Evolutionary conservation across 2,113 vertebrate species (phyloP).

Genomic region (Scatophagus argus): DNA sequence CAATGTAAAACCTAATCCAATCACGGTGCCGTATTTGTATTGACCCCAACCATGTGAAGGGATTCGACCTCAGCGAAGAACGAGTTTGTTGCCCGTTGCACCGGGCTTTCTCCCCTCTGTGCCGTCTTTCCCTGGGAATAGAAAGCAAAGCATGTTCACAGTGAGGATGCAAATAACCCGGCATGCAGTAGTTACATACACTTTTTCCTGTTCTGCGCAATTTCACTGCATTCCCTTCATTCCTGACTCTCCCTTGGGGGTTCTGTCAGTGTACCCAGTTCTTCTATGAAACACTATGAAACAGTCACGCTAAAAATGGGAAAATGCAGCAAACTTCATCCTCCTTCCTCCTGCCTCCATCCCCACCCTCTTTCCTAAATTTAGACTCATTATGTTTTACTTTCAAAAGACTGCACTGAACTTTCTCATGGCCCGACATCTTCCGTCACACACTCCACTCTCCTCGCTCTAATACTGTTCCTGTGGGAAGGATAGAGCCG

Average conservation of each 20-base stretch:
- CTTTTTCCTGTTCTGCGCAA: conserved; percentile 56
- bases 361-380: conserved; percentile 67
- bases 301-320: conserved; percentile 39
- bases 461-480: conserved; percentile 24
- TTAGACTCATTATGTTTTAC: conserved; percentile 54
- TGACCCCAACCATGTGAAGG: conserved; percentile 12
- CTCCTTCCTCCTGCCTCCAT: conserved; percentile 25
- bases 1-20: background rate
- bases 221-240: conserved; percentile 77
- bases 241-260: conserved; percentile 67
- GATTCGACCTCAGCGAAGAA: conserved; percentile 12
- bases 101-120: background rate
- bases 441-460: conserved; percentile 55
- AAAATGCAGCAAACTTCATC: conserved; percentile 55
- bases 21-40: conserved; percentile 5
- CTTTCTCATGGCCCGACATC: conserved; percentile 80
- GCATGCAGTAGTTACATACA: conserved; percentile 48
- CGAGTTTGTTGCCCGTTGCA: conserved; percentile 12
- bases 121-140: conserved; percentile 64
- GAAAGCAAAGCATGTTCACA: conserved; percentile 63
- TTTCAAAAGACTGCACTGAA: conserved; percentile 65
- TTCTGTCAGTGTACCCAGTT: conserved; percentile 43
- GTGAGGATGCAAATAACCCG: conserved; percentile 65
- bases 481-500: conserved; percentile 72
- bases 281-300: conserved; percentile 40